Conservation (phyloP, 2,797 vertebrate genomes). For the Sebastes ruberrimus region DNA sequence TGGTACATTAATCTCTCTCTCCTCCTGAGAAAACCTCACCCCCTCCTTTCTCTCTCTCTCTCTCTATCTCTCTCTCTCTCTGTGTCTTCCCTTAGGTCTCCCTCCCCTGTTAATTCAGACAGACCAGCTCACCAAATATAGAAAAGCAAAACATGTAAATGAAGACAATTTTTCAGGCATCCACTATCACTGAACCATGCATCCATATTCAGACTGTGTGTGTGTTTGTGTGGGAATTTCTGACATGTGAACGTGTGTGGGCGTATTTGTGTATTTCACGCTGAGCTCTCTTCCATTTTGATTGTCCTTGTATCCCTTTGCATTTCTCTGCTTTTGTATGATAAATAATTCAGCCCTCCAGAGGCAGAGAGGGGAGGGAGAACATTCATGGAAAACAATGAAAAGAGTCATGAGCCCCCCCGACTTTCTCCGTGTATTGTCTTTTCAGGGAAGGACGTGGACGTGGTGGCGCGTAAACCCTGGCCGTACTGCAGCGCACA, state of each 20-base stretch:
- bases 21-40: conserved; percentile 17
- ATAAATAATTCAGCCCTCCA: conserved; percentile 65
- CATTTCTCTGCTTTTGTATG: conserved; percentile 44
- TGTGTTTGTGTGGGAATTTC: neutral
- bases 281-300: conserved; percentile 39
- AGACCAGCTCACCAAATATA: conserved; percentile 13
- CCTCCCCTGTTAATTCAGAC: conserved; percentile 8
- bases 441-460: neutral
- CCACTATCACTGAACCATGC: conserved; percentile 1
- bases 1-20: conserved; percentile 39
- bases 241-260: conserved; percentile 30
- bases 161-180: conserved; percentile 4
- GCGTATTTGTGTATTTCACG: conserved; percentile 30
- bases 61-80: conserved; percentile 11
- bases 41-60: neutral
- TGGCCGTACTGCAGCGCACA: neutral
- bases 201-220: neutral
- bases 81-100: neutral
- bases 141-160: conserved; percentile 10
- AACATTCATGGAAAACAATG: conserved; percentile 18
- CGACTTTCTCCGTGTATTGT: conserved; percentile 18
- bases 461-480: conserved; percentile 2
- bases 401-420: conserved; percentile 39
- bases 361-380: conserved; percentile 17
- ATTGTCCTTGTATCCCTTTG: conserved; percentile 36